These are phyloP conservation scores for Fratercula arctica DNA, from an alignment of 2,797 vertebrate species.

Conservation along the genomic window DNA sequence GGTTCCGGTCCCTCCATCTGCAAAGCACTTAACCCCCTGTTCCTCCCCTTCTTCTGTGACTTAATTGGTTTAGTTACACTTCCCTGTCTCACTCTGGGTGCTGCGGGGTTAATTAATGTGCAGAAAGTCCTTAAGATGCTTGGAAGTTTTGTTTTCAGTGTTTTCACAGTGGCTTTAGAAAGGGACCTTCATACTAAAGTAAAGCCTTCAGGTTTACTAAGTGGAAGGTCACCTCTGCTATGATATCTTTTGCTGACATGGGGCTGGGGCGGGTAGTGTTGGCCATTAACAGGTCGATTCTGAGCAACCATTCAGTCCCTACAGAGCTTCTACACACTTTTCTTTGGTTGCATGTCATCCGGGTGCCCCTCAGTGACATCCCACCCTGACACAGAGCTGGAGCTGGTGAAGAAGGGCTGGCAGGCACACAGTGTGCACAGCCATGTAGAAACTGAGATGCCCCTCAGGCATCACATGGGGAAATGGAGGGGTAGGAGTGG, in stretches of 20 bases:
- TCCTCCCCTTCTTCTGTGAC: neutral
- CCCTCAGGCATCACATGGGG: neutral
- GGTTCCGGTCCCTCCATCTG: slow-evolving; percentile 22
- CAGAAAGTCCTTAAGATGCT: neutral
- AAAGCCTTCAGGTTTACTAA: neutral
- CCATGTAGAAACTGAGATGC: neutral
- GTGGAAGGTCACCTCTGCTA: neutral
- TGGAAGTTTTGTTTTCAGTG: neutral
- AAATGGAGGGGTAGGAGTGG: neutral
- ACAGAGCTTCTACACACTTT: neutral
- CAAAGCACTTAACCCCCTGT: neutral
- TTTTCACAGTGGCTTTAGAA: neutral
- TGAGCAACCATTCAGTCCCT: neutral
- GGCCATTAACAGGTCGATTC: neutral
- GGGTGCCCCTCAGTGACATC: neutral
- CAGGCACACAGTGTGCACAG: neutral
- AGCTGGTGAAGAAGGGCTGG: neutral
- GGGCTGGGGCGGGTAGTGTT: neutral
- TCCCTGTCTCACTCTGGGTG: neutral
- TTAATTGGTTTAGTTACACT: neutral
- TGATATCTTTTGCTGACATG: neutral
- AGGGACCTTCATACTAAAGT: neutral
- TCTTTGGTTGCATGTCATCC: neutral
- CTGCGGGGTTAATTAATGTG: neutral
- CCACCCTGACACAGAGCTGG: neutral